Evolutionary conservation across 2,888 invertebrate genomes (phyloP).

Genomic region (Lasioglossum pauxillum): DNA sequence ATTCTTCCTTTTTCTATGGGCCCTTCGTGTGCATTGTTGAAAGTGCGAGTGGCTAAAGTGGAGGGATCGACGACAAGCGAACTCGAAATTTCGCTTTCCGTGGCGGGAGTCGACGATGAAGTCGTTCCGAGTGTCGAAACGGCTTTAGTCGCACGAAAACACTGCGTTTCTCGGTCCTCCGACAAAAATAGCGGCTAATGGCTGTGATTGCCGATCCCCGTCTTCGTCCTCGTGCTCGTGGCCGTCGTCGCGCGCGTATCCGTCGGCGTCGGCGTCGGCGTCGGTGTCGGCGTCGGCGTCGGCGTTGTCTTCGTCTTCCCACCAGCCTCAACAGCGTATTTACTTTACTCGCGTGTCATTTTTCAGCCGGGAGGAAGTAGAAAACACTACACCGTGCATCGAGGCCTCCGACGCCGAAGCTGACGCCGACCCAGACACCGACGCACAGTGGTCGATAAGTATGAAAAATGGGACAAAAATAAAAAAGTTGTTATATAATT

Average conservation of each 20-base stretch:
- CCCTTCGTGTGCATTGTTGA: not conserved
- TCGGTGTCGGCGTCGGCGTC: not conserved
- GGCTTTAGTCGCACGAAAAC: slow-evolving; percentile 66
- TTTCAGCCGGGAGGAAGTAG: slow-evolving; percentile 54
- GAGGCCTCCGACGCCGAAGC: not conserved
- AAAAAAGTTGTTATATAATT: not conserved
- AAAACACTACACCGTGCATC: slow-evolving; percentile 55
- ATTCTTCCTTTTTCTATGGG: not conserved
- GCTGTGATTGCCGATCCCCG: slow-evolving; percentile 69
- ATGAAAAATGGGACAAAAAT: not conserved
- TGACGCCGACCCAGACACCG: not conserved
- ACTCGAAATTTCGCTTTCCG: not conserved
- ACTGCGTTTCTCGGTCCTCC: slow-evolving; percentile 65
- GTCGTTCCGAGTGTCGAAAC: slow-evolving; percentile 48
- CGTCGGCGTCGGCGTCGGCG: slow-evolving; percentile 18
- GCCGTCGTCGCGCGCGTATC: slow-evolving; percentile 10
- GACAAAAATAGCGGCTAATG: slow-evolving; percentile 75
- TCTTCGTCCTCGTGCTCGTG: slow-evolving; percentile 8
- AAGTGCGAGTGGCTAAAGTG: not conserved
- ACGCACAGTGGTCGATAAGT: not conserved
- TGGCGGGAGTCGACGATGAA: slow-evolving; percentile 31
- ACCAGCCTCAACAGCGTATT: slow-evolving; percentile 43
- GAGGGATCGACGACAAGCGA: not conserved
- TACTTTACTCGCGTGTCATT: slow-evolving; percentile 67
- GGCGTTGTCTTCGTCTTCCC: slow-evolving; percentile 24